These are phyloP conservation scores for Poecilobothrus nobilitatus DNA, from an alignment of 2,888 invertebrate species.

Conservation along the genomic window DNA sequence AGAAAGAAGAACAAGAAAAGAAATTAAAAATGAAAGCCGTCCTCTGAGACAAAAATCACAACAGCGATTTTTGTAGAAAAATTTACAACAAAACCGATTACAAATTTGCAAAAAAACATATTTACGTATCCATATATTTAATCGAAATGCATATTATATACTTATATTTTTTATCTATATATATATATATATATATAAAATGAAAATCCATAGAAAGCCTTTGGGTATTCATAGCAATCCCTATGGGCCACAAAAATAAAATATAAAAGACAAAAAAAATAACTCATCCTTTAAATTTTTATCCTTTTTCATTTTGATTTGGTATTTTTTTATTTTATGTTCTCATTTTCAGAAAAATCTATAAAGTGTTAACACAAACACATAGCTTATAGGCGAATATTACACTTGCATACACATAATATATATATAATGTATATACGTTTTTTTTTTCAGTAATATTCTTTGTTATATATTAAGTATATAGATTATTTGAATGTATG, in stretches of 20 bases:
- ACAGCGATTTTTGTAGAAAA: background rate
- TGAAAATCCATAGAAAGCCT: background rate
- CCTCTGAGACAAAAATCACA: background rate
- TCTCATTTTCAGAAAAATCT: background rate
- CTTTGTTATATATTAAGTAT: background rate
- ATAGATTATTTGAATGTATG: background rate
- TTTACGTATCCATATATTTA: background rate
- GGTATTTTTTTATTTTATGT: background rate
- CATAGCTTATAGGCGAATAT: slow-evolving; percentile 4
- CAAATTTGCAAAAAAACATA: background rate
- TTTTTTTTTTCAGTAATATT: background rate
- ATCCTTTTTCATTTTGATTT: background rate
- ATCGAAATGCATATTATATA: background rate
- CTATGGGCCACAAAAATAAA: background rate
- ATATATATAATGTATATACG: too few species aligned
- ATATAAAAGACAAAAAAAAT: too few species aligned
- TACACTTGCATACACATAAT: background rate
- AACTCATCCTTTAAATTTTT: background rate
- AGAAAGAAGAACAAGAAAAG: background rate
- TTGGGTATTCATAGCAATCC: background rate
- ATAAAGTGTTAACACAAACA: slow-evolving; percentile 3
- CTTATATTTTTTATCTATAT: background rate
- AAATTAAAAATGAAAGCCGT: background rate
- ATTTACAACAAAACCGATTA: background rate
- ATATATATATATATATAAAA: background rate